These are phyloP conservation scores for Parelbella ahira DNA, from an alignment of 2,888 invertebrate genomes.

Conservation along the genomic window DNA sequence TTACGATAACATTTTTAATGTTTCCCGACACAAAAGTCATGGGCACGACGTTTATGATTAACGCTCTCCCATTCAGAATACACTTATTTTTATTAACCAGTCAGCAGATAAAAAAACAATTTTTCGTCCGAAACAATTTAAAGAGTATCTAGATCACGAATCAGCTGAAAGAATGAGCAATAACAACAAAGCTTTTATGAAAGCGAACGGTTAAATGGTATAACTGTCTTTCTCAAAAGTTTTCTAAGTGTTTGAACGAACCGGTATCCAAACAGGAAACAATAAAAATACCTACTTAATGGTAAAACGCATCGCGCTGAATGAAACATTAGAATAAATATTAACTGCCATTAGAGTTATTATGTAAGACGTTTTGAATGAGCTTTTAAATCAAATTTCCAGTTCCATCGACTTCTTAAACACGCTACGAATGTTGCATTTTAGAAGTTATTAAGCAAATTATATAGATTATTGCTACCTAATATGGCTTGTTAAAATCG, in stretches of 20 bases:
- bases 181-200: slow-evolving; percentile 23
- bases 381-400: slow-evolving; percentile 9
- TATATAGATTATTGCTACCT: too few species aligned
- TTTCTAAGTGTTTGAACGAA: slow-evolving; percentile 22
- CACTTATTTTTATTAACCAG: slow-evolving; percentile 22
- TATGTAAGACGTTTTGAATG: slow-evolving; percentile 14
- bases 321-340: slow-evolving; percentile 16
- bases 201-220: slow-evolving; percentile 21
- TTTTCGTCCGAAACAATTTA: slow-evolving; percentile 22
- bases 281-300: slow-evolving; percentile 16
- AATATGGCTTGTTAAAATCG: too few species aligned
- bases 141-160: slow-evolving; percentile 24
- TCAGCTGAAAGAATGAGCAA: slow-evolving; percentile 23
- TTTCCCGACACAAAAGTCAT: slow-evolving; percentile 23
- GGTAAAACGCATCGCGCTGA: slow-evolving; percentile 4
- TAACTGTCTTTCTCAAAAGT: slow-evolving; percentile 21
- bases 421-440: neutral
- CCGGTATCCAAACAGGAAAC: slow-evolving; percentile 21
- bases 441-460: too few species aligned
- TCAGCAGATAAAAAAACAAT: slow-evolving; percentile 19
- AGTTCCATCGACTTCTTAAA: neutral
- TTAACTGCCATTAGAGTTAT: slow-evolving; percentile 15
- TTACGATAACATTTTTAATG: slow-evolving; percentile 24
- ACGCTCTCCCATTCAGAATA: slow-evolving; percentile 22
- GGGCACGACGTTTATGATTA: slow-evolving; percentile 24